Evolutionary conservation across 2,797 vertebrate species (phyloP).

Genomic region (Crocodylus rhombifer): DNA sequence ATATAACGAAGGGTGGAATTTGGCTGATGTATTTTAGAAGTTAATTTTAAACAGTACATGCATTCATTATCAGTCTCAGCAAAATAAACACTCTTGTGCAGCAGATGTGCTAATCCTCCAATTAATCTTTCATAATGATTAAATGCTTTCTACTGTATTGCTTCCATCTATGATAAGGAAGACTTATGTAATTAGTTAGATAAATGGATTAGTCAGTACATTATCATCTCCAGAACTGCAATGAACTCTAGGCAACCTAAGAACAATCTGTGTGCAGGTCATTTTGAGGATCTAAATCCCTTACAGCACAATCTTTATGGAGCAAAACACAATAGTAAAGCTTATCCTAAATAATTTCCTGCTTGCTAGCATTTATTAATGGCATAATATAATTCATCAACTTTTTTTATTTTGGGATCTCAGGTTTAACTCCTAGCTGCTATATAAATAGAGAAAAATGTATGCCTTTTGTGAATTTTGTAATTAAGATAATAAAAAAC

Average conservation of each 20-base stretch:
- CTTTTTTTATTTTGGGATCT: not conserved
- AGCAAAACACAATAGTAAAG: not conserved
- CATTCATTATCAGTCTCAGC: not conserved
- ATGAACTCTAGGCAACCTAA: not conserved
- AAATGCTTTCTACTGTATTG: not conserved
- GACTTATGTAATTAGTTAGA: not conserved
- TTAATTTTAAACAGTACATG: not conserved
- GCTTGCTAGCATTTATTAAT: not conserved
- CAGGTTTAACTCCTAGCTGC: not conserved
- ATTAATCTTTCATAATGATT: not conserved
- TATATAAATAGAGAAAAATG: not conserved
- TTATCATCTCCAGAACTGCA: conserved; percentile 8
- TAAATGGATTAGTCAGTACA: not conserved
- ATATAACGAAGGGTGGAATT: not conserved
- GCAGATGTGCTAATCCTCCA: not conserved
- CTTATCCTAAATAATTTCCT: not conserved
- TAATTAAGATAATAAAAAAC: not conserved
- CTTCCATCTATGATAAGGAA: not conserved
- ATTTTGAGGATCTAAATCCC: not conserved
- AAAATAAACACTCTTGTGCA: not conserved
- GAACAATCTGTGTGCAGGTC: not conserved
- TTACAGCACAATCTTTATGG: not conserved
- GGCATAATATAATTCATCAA: not conserved
- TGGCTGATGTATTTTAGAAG: not conserved
- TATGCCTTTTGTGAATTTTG: not conserved